Base-by-base conservation (phyloP, 2,113 vertebrate species). In the Megaleporinus macrocephalus region DNA sequence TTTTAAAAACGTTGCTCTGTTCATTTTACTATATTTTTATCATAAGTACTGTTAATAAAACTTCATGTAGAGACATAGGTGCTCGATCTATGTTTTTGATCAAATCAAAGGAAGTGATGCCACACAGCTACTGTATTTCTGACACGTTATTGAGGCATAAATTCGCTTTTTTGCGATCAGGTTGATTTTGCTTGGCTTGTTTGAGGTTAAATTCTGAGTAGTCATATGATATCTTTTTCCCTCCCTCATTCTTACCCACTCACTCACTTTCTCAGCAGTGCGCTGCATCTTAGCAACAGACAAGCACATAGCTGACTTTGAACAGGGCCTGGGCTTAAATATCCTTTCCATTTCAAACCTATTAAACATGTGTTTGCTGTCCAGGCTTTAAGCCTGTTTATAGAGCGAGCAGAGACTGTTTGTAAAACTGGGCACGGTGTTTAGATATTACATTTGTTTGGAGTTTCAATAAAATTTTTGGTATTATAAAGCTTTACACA, bases 351-450 rank as follows among this genome's bases (percentile, higher is more conserved):
- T 68, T 68, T 22, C 65, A 33, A 33, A 30, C 29, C 65, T 68
- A 33, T 68, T 68, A 47, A 59, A 76, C 73, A 51, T 63, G 29
- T 72, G 57, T 61, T 61, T 61, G 53, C 53, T 57, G 20, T 20
- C 24, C 57, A 24, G 57, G 57, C 12, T 26, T 61, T 61, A 61
- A 61, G 57, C 57, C 57, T 61, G 57, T 61, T 61, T 61, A 61
- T 26, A 61, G 57, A 61, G n/a, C 22, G 1, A 3, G 22, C 57
- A 61, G 11, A 24, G n/a, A 61, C 22, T 26, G 12, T 26, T 26
- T 12, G 9, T 26, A 61, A 61, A 3, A 61, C 57, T 26, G n/a
- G 20, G 57, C n/a, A 61, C n/a, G 12, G 12, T 61, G 57, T n/a
- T 61, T 24, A 61, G n/a, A 61, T 61, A 61, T 61, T 26, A 24